Percentiles rank a stretch among this genome's conserved stretches.
These are phyloP conservation scores for Cheilosia vulpina DNA, from an alignment of 2,888 invertebrate genomes.

Conservation along the genomic window DNA sequence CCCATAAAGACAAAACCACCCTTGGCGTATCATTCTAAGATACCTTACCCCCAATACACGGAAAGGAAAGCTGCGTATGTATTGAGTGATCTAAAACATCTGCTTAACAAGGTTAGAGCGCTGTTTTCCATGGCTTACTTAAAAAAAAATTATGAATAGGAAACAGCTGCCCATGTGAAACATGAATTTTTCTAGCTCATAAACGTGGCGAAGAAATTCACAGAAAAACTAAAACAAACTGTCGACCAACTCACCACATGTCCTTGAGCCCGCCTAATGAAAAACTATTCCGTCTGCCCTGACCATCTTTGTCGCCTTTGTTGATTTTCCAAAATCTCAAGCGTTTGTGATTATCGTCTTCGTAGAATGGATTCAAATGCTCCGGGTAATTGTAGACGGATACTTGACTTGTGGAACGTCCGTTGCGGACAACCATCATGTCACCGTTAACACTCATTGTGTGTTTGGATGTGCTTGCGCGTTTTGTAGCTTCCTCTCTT, in stretches of 20 bases:
- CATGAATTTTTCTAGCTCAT: background rate
- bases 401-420: conserved; percentile 81
- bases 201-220: background rate
- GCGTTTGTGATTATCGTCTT: conserved; percentile 87
- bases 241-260: conserved; percentile 85
- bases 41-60: background rate
- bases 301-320: conserved; percentile 77
- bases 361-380: conserved; percentile 90
- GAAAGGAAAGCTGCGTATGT: background rate
- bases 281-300: conserved; percentile 85
- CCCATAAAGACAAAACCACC: background rate
- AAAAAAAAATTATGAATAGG: background rate
- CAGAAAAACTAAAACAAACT: background rate
- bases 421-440: conserved; percentile 77
- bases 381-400: conserved; percentile 90
- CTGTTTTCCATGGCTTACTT: conserved; percentile 1
- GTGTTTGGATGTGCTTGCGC: conserved; percentile 13
- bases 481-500: background rate
- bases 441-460: conserved; percentile 78
- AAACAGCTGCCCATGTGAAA: background rate
- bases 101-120: background rate
- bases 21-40: background rate
- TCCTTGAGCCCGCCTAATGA: conserved; percentile 86
- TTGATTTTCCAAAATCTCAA: conserved; percentile 86
- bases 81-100: conserved; percentile 5